A percentile compares a stretch with the other conserved stretches of the same genome.
Conservation (phyloP, 2,888 invertebrate species). For the Hypomecis punctinalis region DNA sequence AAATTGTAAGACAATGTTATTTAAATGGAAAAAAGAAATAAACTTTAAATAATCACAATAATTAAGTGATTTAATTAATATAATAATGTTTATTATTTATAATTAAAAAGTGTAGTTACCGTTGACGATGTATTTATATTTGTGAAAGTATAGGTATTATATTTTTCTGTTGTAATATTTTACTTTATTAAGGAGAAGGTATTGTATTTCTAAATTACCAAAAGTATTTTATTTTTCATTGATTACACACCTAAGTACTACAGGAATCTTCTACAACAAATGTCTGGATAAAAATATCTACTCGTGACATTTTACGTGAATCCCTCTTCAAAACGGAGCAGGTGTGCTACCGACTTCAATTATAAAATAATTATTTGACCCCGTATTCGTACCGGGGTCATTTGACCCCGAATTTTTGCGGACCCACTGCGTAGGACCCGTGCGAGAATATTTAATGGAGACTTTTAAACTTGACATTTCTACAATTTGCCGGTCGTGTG, state of each 20-base stretch:
- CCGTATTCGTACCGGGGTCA: slow-evolving; percentile 36
- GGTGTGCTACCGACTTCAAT: slow-evolving; percentile 53
- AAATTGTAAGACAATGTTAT: too few species aligned
- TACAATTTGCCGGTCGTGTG: slow-evolving; percentile 9
- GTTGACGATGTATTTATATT: too few species aligned
- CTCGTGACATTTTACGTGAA: slow-evolving; percentile 33
- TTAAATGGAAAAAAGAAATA: too few species aligned
- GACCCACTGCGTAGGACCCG: slow-evolving; percentile 22
- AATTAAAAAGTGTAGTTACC: too few species aligned
- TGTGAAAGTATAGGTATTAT: too few species aligned
- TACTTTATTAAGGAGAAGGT: too few species aligned
- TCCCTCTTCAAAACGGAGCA: slow-evolving; percentile 44
- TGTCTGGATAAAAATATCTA: slow-evolving; percentile 22
- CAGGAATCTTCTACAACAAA: background rate
- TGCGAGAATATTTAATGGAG: slow-evolving; percentile 24
- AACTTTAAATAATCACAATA: too few species aligned
- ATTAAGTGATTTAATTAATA: too few species aligned
- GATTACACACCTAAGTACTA: background rate
- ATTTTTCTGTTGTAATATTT: too few species aligned
- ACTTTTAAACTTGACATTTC: slow-evolving; percentile 22
- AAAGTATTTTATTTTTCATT: too few species aligned
- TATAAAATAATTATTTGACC: slow-evolving; percentile 52
- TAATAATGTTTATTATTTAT: too few species aligned
- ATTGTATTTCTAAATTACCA: too few species aligned
- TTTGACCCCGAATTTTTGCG: slow-evolving; percentile 26